Base-by-base conservation (phyloP, 2,113 vertebrate genomes). In the Uria lomvia region DNA sequence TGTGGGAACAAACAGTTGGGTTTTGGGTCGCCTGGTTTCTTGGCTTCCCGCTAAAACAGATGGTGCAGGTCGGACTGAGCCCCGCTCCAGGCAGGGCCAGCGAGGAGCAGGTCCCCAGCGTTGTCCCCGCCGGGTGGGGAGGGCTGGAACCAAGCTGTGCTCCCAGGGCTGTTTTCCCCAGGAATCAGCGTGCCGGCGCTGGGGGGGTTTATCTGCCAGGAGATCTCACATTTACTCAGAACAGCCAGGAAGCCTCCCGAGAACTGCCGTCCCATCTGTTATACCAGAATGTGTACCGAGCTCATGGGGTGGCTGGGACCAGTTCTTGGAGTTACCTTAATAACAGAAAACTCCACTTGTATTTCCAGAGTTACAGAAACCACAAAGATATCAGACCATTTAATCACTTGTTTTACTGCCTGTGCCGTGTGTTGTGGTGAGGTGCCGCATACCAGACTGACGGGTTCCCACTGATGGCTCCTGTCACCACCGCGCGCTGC, bases 61-160 rank as follows among this genome's bases (percentile, higher is more conserved):
- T 0, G 13, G 13, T 3, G 21, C 29, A 0, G 0, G 3, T 11
- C 0, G 6, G 40, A 2, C 26, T 7, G 56, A 16, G 42, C 3
- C 23, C 62, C 2, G 8, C 63, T 42, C 30, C 67, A 0, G n/a
- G 50, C 62, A 56, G 36, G 9, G 30, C 52, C 86, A 29, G 8
- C 4, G 0, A 5, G 63, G 34, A 53, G 38, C 38, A 9, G 6
- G 47, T 8, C 29, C 30, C 53, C 3, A 0, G 53, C 0, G 0
- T 3, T 3, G 76, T 27, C 3, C 29, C 56, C 7, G 26, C 23
- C 0, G 0, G 29, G 5, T 19, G 75, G 52, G 50, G 15, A 67
- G 43, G 43, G 40, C 53, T 11, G 75, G 42, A 2, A 4, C 0
- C 1, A 0, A 34, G 77, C 80, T 12, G 12, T 7, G 80, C 50